Base-by-base conservation (phyloP, 2,113 vertebrate genomes). In the Tor tambroides region DNA sequence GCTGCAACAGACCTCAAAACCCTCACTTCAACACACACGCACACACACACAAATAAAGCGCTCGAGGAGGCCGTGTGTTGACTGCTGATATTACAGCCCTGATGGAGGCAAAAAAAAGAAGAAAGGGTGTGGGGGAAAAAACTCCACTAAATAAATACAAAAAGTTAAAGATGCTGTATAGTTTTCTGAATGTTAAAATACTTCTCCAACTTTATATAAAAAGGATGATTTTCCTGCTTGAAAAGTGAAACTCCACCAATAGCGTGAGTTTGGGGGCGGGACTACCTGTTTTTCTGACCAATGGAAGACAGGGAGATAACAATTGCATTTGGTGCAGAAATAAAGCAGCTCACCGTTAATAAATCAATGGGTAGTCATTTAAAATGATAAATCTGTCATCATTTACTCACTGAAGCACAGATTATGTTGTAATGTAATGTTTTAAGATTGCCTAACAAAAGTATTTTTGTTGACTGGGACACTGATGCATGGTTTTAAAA, bases 1-100 rank as follows among this genome's bases (percentile, higher is more conserved):
- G 77, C 80, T 80, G 38, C 49, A 63, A 74, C 43, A 87, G 80
- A 87, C 74, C 54, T 83, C 80, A 63, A 63, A 75, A 76, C 23
- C 56, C 19, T 82, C n/a, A 46, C 35, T 30, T 46, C 41, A 32
- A 26, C 75, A 80, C 26, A 54, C 17, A 26, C 43, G 54, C 75
- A 49, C n/a, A 61, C 54, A 75, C 63, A 49, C 38, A 35, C 59
- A 46, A n/a, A n/a, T n/a, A n/a, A 7, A 49, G 54, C 0, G n/a
- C 81, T 83, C 3, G 26, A 35, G 65, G 43, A 83, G n/a, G n/a
- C 28, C 0, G 17, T 28, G 43, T 83, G 43, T 72, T 83, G 65
- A 83, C 63, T 69, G 80, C 80, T 83, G 81, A 83, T 72, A 72
- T 71, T 35, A 83, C 6, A 54, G 19, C 63, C 63, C 63, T 71